Base-by-base conservation (phyloP, 1,140 invertebrate genomes). In the Planococcus citri region DNA sequence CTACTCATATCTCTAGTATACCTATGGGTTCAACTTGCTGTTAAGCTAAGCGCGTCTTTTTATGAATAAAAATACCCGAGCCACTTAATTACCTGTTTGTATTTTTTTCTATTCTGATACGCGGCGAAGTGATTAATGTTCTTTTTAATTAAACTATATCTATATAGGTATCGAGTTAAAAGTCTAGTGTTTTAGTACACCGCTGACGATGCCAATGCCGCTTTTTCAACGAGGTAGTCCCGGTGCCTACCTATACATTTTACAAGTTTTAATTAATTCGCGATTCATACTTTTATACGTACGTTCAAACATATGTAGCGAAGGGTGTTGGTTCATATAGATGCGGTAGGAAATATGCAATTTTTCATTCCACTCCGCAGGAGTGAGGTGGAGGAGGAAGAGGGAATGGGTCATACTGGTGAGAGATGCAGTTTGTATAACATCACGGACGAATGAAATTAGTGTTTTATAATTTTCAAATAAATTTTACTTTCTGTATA, bases 51-150 rank as follows among this genome's bases (percentile, higher is more conserved):
- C 41, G 41, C 2, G 17, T n/a, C 41, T 51, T 51, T 51, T 51
- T 20, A 51, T 20, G 41, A 51, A 51, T 51, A 9, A 51, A 8
- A 51, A 20, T 51, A 51, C 41, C 41, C 41, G 41, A 51, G 41
- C 41, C 41, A 51, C n/a, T 51, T 51, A 51, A 51, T 51, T 51
- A 51, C 41, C 41, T 51, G 41, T 51, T 51, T 51, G 41, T 51
- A 51, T 51, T 51, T 51, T 51, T 51, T 51, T n/a, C 17, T 51
- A 2, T 3, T 51, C 17, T n/a, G 4, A 51, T 51, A 51, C 41
- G 17, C 41, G 41, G 17, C 6, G 41, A 51, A 51, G 41, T 51
- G 41, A 51, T 51, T 51, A 51, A 51, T 51, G 41, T 51, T 51
- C 41, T 51, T 51, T 51, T 17, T 51, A 51, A 51, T 51, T 51